A percentile compares a stretch with the other conserved stretches of the same genome.
Conservation (phyloP, 1,140 invertebrate species). For the Magallana gigas region DNA sequence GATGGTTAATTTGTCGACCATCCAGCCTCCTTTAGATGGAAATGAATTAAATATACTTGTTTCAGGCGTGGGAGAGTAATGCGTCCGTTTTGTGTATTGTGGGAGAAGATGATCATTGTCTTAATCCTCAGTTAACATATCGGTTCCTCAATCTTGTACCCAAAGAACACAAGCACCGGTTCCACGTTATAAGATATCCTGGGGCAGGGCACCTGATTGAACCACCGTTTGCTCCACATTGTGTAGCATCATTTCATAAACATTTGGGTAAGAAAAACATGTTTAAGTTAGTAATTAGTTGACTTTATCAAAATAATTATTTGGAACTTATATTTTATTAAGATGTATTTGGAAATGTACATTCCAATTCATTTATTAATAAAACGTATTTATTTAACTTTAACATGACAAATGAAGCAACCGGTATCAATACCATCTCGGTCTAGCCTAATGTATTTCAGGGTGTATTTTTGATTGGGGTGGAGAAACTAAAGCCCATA, state of each 20-base stretch:
- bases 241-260: conserved; percentile 42
- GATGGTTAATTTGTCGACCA: too few relatives aligned
- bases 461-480: conserved; percentile 49
- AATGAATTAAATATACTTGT: too few relatives aligned
- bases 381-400: too few relatives aligned
- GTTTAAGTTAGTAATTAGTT: too few relatives aligned
- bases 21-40: too few relatives aligned
- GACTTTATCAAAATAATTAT: too few relatives aligned
- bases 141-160: conserved; percentile 44
- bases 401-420: background rate
- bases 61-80: conserved; percentile 53
- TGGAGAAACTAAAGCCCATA: conserved; percentile 55
- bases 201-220: conserved; percentile 66
- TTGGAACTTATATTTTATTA: too few relatives aligned
- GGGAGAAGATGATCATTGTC: conserved; percentile 58
- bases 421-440: too few relatives aligned
- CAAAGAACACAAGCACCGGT: conserved; percentile 45
- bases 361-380: too few relatives aligned
- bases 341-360: too few relatives aligned
- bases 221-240: conserved; percentile 59
- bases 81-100: conserved; percentile 57
- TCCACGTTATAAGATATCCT: conserved; percentile 57
- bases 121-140: conserved; percentile 41
- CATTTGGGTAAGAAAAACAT: conserved; percentile 33
- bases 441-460: background rate